A percentile compares a stretch with the other conserved stretches of the same genome.
These are phyloP conservation scores for Diceros bicornis DNA, from an alignment of 2,797 vertebrate genomes.

Conservation along the genomic window DNA sequence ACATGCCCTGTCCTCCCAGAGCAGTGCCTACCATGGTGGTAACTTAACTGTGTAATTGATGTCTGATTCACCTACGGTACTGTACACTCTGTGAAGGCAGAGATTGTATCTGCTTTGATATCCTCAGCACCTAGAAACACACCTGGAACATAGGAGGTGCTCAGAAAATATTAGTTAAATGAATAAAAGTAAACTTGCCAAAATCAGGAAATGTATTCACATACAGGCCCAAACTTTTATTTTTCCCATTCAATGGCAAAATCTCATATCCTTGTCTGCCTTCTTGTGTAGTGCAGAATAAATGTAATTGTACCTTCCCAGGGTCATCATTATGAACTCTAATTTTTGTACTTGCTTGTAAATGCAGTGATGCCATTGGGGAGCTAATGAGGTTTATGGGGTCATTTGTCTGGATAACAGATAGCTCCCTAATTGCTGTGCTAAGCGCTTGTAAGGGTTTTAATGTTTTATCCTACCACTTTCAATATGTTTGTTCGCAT, in stretches of 20 bases:
- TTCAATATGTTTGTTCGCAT: not conserved
- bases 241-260: not conserved
- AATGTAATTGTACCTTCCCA: not conserved
- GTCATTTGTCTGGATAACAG: not conserved
- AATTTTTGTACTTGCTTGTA: not conserved
- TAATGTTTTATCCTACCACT: not conserved
- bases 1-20: not conserved
- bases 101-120: not conserved
- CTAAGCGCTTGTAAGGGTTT: constrained; percentile 7
- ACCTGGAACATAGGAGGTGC: fast-evolving
- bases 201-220: not conserved
- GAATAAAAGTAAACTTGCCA: not conserved
- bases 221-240: not conserved
- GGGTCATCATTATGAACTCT: constrained; percentile 2
- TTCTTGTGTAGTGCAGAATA: not conserved
- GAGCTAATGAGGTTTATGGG: constrained; percentile 49
- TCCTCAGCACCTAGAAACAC: not conserved
- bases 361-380: not conserved
- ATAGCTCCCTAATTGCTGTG: not conserved
- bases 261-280: not conserved
- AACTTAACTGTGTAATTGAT: not conserved
- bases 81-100: not conserved
- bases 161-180: not conserved
- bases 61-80: not conserved
- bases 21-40: not conserved